A percentile compares a stretch with the other conserved stretches of the same genome.
phyloP scores from a whole-genome alignment of 2,113 vertebrate genomes.

The Promerops cafer region DNA sequence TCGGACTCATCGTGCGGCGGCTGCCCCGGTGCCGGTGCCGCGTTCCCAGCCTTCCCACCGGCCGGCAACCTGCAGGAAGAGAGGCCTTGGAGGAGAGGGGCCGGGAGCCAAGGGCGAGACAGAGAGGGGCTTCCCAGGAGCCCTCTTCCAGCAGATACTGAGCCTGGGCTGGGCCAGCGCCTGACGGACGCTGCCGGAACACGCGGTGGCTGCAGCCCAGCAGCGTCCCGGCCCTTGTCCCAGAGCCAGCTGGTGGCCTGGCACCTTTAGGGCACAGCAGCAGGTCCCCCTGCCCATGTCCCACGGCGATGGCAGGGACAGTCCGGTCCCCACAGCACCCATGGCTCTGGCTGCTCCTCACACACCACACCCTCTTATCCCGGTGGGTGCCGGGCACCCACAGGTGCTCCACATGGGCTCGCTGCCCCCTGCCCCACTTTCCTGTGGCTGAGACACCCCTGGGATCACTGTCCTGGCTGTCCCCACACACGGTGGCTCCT shows the following conservation, averaged over 20 bases:
- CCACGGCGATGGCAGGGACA: background rate
- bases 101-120: background rate
- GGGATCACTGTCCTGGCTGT: background rate
- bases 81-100: background rate
- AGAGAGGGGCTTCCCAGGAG: background rate
- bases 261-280: background rate
- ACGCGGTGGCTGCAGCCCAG: rapidly evolving
- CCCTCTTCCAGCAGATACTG: background rate
- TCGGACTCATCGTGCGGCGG: conserved; percentile 84
- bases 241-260: background rate
- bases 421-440: background rate
- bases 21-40: conserved; percentile 79
- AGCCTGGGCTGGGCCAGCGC: background rate
- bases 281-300: background rate
- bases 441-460: background rate
- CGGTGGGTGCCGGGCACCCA: background rate
- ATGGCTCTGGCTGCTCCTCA: background rate
- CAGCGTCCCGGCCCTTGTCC: background rate
- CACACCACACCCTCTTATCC: background rate
- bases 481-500: background rate
- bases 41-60: conserved; percentile 81
- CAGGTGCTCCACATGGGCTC: background rate
- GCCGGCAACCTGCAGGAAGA: conserved; percentile 75
- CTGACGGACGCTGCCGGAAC: rapidly evolving
- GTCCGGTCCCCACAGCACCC: background rate